A percentile compares a stretch with the other conserved stretches of the same genome.
These are phyloP conservation scores for Homalodisca vitripennis DNA, from an alignment of 1,140 invertebrate species.

Conservation along the genomic window DNA sequence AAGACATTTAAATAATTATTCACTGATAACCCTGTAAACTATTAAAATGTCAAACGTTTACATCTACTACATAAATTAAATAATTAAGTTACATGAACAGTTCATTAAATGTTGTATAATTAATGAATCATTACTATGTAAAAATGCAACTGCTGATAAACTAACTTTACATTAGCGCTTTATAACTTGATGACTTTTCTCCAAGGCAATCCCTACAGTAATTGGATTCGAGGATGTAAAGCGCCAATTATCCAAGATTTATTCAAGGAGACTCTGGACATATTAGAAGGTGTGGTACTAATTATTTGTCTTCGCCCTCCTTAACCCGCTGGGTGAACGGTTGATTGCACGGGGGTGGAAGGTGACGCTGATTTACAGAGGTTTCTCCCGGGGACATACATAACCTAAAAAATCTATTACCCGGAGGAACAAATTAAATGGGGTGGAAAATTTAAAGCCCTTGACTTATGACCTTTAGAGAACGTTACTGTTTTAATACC, in stretches of 20 bases:
- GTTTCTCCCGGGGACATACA: neutral
- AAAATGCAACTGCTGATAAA: too few species aligned
- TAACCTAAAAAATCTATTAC: slow-evolving; percentile 23
- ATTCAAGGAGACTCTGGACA: slow-evolving; percentile 6
- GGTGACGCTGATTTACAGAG: neutral
- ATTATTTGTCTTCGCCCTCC: slow-evolving; percentile 7
- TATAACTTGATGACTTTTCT: too few species aligned
- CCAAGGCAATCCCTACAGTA: too few species aligned
- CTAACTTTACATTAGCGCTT: too few species aligned
- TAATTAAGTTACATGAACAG: too few species aligned
- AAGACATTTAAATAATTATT: too few species aligned
- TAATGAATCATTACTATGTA: too few species aligned
- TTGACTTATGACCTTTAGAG: slow-evolving; percentile 9
- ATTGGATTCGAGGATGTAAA: neutral
- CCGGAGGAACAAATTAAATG: slow-evolving; percentile 21
- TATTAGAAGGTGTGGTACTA: slow-evolving; percentile 19
- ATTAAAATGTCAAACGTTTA: too few species aligned
- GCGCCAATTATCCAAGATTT: slow-evolving; percentile 21
- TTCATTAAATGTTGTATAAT: too few species aligned
- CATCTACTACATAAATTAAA: too few species aligned
- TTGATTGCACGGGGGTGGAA: neutral
- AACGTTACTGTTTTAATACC: neutral
- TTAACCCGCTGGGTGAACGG: neutral
- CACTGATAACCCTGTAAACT: too few species aligned
- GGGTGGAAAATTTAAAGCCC: slow-evolving; percentile 21